These are phyloP conservation scores for Trematomus bernacchii DNA, from an alignment of 2,797 vertebrate genomes.

Conservation along the genomic window DNA sequence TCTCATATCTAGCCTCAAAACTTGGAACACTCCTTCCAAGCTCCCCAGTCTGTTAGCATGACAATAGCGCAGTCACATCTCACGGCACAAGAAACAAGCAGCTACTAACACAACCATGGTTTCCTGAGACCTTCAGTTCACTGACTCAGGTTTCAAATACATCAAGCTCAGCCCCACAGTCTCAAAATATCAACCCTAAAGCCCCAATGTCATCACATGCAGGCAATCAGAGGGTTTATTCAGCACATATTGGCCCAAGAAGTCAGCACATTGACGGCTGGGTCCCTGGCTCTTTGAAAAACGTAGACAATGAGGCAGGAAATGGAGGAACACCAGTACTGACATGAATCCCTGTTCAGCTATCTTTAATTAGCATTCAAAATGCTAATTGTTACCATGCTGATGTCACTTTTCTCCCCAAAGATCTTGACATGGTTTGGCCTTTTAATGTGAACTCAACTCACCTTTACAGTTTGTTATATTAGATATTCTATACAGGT, in stretches of 20 bases:
- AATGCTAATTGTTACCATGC: constrained; percentile 47
- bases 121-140: constrained; percentile 65
- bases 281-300: constrained; percentile 45
- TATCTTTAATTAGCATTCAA: constrained; percentile 35
- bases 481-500: constrained; percentile 38
- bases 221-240: constrained; percentile 48
- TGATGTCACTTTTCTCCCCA: constrained; percentile 23
- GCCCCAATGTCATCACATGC: constrained; percentile 70
- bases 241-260: constrained; percentile 47
- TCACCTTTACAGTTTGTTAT: constrained; percentile 45
- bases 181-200: constrained; percentile 61
- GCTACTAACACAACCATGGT: constrained; percentile 53
- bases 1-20: constrained; percentile 57
- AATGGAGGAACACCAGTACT: constrained; percentile 37
- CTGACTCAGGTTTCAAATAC: constrained; percentile 64
- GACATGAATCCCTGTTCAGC: constrained; percentile 33
- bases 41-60: constrained; percentile 60
- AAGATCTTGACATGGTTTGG: constrained; percentile 27
- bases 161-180: constrained; percentile 48
- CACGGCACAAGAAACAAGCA: constrained; percentile 55
- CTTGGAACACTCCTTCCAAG: constrained; percentile 45
- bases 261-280: constrained; percentile 44
- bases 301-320: constrained; percentile 46
- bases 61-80: constrained; percentile 59
- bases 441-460: constrained; percentile 8